phyloP scores from a whole-genome alignment of 2,888 invertebrate species.

The Dryococelus australis region DNA sequence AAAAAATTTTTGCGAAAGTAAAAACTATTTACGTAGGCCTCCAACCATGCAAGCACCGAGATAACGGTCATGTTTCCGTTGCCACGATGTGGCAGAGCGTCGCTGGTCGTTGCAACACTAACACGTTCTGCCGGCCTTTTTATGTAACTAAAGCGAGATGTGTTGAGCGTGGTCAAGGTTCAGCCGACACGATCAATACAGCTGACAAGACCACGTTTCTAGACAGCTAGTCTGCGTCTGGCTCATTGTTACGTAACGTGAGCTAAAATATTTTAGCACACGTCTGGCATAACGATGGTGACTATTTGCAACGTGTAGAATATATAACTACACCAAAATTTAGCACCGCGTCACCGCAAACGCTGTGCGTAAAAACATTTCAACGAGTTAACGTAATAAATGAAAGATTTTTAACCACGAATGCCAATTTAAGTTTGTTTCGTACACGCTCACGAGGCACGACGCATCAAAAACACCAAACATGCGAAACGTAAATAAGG shows the following conservation, averaged over 20 bases:
- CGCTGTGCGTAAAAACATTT: too few species aligned
- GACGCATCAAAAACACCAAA: neutral
- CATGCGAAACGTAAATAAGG: neutral
- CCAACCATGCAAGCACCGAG: too few species aligned
- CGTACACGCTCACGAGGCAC: neutral
- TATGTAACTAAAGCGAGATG: neutral
- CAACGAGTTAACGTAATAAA: neutral
- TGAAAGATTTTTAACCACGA: neutral
- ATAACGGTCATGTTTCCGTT: too few species aligned
- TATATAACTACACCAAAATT: neutral
- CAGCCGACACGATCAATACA: slow-evolving; percentile 28
- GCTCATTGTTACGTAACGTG: neutral
- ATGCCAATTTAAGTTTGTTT: neutral
- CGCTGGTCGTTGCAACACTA: neutral
- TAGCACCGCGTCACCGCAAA: neutral
- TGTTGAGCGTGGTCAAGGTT: slow-evolving; percentile 16
- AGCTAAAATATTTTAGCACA: neutral
- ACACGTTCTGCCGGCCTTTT: neutral
- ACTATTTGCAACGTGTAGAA: neutral
- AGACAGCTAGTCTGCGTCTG: slow-evolving; percentile 13
- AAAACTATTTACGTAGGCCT: too few species aligned
- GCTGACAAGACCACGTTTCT: neutral
- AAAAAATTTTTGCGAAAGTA: too few species aligned
- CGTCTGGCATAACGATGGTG: neutral
- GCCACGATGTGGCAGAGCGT: too few species aligned